These are phyloP conservation scores for Dendrocincla fuliginosa DNA, from an alignment of 2,797 vertebrate genomes.

Conservation along the genomic window DNA sequence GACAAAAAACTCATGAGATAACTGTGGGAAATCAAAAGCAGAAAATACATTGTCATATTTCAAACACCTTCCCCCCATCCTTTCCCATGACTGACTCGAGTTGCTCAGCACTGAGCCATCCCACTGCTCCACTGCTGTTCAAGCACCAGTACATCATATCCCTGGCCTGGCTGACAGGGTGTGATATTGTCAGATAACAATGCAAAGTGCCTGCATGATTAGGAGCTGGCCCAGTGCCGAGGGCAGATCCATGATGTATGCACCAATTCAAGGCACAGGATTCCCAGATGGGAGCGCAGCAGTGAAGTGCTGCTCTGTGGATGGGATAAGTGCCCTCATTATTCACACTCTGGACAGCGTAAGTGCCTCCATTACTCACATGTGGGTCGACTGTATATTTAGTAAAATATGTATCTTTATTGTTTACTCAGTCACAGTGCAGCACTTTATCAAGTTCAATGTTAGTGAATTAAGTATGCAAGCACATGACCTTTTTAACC, in stretches of 20 bases:
- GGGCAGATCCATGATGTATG: neutral
- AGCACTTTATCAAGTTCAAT: neutral
- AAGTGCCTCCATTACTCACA: conserved; percentile 50
- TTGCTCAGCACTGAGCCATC: neutral
- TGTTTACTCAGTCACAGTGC: neutral
- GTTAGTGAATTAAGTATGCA: neutral
- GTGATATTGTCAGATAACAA: neutral
- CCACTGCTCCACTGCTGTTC: neutral
- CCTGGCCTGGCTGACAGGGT: neutral
- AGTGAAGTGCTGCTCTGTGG: fast-evolving
- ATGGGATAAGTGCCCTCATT: conserved; percentile 52
- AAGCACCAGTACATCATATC: neutral
- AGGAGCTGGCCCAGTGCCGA: neutral
- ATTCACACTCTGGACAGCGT: conserved; percentile 37
- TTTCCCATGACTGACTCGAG: neutral
- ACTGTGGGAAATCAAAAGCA: neutral
- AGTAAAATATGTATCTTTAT: conserved; percentile 41
- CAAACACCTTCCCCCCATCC: neutral
- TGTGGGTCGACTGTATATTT: neutral
- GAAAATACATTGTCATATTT: neutral
- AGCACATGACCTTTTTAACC: neutral
- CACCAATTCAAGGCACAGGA: neutral
- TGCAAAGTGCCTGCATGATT: neutral
- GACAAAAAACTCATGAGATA: neutral
- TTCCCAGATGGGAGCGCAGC: neutral